Percentiles rank a stretch among this genome's conserved stretches.
phyloP scores from a whole-genome alignment of 2,797 vertebrate species.

The Mareca penelope region DNA sequence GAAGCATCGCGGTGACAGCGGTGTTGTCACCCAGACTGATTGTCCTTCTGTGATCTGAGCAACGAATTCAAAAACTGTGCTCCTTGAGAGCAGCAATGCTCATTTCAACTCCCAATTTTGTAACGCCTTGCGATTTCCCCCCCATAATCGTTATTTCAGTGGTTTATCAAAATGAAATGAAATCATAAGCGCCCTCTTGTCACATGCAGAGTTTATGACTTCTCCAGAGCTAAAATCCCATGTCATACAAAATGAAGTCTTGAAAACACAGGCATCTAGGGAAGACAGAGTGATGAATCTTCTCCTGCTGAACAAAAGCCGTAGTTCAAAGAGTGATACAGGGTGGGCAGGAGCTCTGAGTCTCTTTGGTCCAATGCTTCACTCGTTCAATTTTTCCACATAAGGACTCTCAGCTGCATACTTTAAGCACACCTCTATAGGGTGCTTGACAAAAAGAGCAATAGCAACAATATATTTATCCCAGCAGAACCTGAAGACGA shows the following conservation, averaged over 20 bases:
- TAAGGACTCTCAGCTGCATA: neutral
- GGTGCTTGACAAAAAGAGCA: neutral
- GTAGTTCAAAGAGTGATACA: neutral
- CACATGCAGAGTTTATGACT: neutral
- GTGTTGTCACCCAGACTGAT: neutral
- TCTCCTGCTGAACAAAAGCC: neutral
- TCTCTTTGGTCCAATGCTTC: neutral
- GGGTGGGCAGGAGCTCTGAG: neutral
- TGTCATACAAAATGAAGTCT: neutral
- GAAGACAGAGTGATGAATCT: neutral
- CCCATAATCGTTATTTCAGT: neutral
- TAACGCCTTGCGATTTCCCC: rapidly evolving
- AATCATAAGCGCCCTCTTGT: neutral
- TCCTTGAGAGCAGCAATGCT: neutral
- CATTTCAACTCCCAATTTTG: neutral
- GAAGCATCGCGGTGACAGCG: neutral
- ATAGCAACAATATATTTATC: neutral
- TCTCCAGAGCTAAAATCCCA: neutral
- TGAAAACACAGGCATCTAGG: neutral
- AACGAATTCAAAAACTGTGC: neutral
- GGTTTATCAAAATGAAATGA: slow-evolving; percentile 19
- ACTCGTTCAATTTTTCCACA: rapidly evolving
- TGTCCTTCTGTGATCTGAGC: neutral
- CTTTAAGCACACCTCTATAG: neutral
- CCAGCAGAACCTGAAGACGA: neutral